Evolutionary conservation across 2,888 invertebrate species (phyloP), one percentile per base, ranked within the genome.

Genomic region (Chrysopilus asiliformis): DNA sequence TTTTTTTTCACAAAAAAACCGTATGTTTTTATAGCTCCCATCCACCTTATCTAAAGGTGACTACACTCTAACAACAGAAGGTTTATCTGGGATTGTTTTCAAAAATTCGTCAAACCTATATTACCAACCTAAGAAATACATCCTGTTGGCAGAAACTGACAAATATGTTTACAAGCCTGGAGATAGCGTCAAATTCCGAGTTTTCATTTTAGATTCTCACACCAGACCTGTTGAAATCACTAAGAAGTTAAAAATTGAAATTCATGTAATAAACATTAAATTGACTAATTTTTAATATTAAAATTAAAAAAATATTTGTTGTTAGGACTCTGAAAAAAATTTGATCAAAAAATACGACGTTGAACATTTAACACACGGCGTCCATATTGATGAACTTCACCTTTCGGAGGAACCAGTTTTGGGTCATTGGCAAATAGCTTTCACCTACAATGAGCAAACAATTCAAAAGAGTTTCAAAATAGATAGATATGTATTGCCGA

Each of bases 401-500:
- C 63, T 93, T 4, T 85, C 89, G 16, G 74, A 78, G 34, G 78
- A 79, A 44, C 90, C 91, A 0, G 82, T 86, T 13, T 67, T 90
- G 15, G 93, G 93, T 17, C 72, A 79, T 54, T 94, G 93, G 93
- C 80, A 75, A 38, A 79, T 93, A 46, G 75, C 78, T 43, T 76
- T 76, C 0, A 66, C 60, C 13, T 66, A 76, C 6, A 70, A 71
- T 32, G 76, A 71, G 2, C 55, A 59, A 39, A 38, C 39, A 4
- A 47, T 72, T 59, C 47, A 39, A 4, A 52, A 58, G 37, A 50
- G 49, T 7, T 62, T 64, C 39, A 74, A 83, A 55, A 85, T 94
- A 4, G 87, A 89, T 6, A 86, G 90, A 62, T 91, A 90, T 51
- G 82, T 95, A 37, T 65, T 90, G 46, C 97, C 97, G 0, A 93